A percentile compares a stretch with the other conserved stretches of the same genome.
These are phyloP conservation scores for Bombus cullumanus DNA, from an alignment of 1,140 invertebrate species.

Conservation along the genomic window DNA sequence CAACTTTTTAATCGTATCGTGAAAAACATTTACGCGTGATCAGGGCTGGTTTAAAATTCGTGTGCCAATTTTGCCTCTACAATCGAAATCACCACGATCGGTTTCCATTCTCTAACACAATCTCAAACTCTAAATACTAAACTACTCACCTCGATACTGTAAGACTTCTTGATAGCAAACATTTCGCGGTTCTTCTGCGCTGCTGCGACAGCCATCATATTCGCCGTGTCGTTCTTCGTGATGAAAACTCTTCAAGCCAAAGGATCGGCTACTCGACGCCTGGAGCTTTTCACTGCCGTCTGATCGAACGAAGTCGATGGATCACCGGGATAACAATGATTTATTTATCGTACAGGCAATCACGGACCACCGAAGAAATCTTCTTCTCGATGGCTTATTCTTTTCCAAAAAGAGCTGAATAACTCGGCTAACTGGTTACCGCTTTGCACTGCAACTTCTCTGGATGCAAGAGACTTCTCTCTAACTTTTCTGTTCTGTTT, in stretches of 20 bases:
- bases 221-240: conserved; percentile 56
- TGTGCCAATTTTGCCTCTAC: no score
- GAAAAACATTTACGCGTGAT: background rate
- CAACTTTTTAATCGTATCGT: background rate
- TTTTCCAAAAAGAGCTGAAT: background rate
- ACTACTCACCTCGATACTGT: conserved; percentile 96
- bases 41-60: background rate
- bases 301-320: background rate
- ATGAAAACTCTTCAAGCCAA: conserved; percentile 21
- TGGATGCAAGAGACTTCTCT: background rate
- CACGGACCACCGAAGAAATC: conserved; percentile 17
- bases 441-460: background rate
- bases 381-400: background rate
- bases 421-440: no score
- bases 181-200: conserved; percentile 95
- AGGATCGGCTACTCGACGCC: background rate
- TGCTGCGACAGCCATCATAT: conserved; percentile 92
- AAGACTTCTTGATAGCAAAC: conserved; percentile 98
- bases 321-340: conserved; percentile 11
- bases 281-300: conserved; percentile 54
- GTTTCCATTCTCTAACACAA: no score
- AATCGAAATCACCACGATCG: background rate
- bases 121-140: background rate
- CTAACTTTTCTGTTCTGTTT: background rate
- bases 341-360: background rate